A percentile compares a stretch with the other conserved stretches of the same genome.
phyloP scores from a whole-genome alignment of 2,797 vertebrate species.

The Pempheris klunzingeri region DNA sequence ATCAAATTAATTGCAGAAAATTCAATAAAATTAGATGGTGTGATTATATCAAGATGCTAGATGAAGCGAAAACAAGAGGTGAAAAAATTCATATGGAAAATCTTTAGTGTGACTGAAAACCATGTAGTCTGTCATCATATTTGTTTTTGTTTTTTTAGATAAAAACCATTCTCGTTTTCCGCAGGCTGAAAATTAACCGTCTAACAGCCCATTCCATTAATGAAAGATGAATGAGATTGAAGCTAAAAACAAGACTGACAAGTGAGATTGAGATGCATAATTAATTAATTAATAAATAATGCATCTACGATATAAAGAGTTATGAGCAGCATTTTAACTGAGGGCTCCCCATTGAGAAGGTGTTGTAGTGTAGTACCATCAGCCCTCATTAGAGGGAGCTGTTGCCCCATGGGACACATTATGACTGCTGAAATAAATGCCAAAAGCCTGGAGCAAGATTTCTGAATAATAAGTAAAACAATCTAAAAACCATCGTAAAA shows the following conservation, averaged over 20 bases:
- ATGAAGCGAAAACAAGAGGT: neutral
- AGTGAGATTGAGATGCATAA: neutral
- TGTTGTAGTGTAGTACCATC: slow-evolving; percentile 27
- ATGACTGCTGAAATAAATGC: slow-evolving; percentile 15
- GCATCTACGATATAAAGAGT: neutral
- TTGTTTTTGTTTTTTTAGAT: neutral
- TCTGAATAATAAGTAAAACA: slow-evolving; percentile 22
- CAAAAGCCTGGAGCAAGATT: slow-evolving; percentile 16
- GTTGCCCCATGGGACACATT: slow-evolving; percentile 9
- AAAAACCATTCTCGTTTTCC: neutral
- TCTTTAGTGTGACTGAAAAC: neutral
- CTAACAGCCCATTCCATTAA: neutral
- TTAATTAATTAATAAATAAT: too few species aligned
- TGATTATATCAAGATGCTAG: neutral
- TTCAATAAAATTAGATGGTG: neutral
- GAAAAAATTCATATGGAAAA: too few species aligned
- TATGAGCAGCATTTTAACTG: neutral
- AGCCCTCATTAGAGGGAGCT: slow-evolving; percentile 49
- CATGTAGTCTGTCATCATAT: neutral
- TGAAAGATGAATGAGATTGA: neutral
- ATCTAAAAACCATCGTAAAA: slow-evolving; percentile 16
- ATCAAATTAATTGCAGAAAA: neutral
- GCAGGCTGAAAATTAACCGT: neutral
- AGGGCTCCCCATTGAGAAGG: neutral
- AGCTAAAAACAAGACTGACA: neutral